Conservation (phyloP, 1,140 invertebrate species). For the Episyrphus balteatus region DNA sequence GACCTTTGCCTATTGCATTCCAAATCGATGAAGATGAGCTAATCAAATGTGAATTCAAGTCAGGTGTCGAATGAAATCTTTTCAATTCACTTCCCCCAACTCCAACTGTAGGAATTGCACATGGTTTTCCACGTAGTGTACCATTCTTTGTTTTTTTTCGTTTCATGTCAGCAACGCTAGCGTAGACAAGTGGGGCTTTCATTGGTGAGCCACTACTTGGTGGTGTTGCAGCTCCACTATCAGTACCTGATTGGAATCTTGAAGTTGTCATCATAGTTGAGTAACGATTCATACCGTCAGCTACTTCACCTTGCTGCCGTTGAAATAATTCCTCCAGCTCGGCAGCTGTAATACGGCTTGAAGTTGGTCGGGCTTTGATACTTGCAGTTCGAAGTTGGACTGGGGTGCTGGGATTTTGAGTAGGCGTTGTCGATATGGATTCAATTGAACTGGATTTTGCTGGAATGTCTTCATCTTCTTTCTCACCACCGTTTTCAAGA, state of each 20-base stretch:
- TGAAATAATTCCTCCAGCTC: conserved; percentile 86
- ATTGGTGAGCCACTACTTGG: conserved; percentile 47
- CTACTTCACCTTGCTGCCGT: conserved; percentile 51
- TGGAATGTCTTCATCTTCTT: conserved; percentile 43
- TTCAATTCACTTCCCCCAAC: conserved; percentile 43
- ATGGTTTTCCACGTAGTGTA: conserved; percentile 33
- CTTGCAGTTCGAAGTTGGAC: conserved; percentile 71
- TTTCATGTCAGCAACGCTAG: conserved; percentile 93
- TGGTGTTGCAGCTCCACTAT: conserved; percentile 43
- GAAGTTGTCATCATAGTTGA: conserved; percentile 60
- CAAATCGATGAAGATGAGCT: conserved; percentile 33
- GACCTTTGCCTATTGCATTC: conserved; percentile 41
- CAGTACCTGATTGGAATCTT: conserved; percentile 54
- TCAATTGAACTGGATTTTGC: conserved; percentile 69
- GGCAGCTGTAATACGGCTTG: conserved; percentile 74
- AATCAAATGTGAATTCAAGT: conserved; percentile 41
- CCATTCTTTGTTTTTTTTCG: conserved; percentile 39
- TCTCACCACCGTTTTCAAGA: conserved; percentile 47
- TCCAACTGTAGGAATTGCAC: conserved; percentile 32
- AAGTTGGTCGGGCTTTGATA: conserved; percentile 73
- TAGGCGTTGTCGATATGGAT: conserved; percentile 46
- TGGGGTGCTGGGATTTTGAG: conserved; percentile 43
- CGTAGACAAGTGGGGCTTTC: conserved; percentile 63
- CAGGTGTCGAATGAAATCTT: conserved; percentile 80
- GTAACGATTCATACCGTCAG: conserved; percentile 25